phyloP scores from a whole-genome alignment of 2,113 vertebrate genomes.

The Sebastes schlegelii region DNA sequence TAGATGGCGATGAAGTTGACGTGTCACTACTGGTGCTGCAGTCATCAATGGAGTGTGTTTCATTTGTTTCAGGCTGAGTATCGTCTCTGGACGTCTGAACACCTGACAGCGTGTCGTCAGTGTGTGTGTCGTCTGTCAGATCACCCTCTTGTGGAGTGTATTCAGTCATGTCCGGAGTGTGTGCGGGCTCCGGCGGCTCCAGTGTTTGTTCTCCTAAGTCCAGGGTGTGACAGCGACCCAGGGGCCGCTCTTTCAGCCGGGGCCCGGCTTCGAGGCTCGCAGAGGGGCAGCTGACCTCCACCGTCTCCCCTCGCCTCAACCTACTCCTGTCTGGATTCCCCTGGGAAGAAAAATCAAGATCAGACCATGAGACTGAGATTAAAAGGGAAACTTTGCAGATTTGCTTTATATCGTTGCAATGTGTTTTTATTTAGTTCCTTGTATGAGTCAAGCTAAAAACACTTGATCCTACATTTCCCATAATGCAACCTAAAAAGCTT shows the following conservation, averaged over 20 bases:
- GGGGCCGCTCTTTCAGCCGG: slow-evolving; percentile 56
- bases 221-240: slow-evolving; percentile 85
- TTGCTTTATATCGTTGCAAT: too few species aligned
- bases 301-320: slow-evolving; percentile 76
- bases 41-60: not conserved
- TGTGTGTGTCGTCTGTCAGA: fast-evolving
- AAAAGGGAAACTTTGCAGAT: too few species aligned
- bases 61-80: not conserved
- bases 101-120: too few species aligned
- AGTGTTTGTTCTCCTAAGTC: slow-evolving; percentile 46
- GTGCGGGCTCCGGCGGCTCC: not conserved
- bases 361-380: not conserved
- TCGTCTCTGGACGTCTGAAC: not conserved
- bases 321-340: slow-evolving; percentile 76
- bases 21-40: slow-evolving; percentile 24
- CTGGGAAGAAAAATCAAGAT: slow-evolving; percentile 59
- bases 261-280: not conserved
- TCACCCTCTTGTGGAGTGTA: not conserved
- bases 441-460: not conserved
- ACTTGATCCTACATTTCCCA: not conserved
- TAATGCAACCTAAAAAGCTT: not conserved
- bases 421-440: too few species aligned
- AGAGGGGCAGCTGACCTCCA: slow-evolving; percentile 70
- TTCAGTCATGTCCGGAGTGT: not conserved
- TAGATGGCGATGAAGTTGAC: not conserved